Conservation (phyloP, 2,113 vertebrate species). For the Heterocephalus glaber region DNA sequence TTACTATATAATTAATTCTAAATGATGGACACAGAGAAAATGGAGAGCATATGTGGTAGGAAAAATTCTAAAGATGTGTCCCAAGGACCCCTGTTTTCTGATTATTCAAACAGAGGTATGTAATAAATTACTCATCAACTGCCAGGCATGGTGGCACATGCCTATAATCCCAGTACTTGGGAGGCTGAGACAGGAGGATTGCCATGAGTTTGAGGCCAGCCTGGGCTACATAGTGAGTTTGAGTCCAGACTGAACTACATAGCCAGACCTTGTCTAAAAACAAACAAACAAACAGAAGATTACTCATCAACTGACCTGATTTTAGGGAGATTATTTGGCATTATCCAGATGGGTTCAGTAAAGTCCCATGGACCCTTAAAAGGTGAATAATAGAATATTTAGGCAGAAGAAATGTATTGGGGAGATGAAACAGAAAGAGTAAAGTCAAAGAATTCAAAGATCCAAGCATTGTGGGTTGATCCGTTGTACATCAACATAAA, state of each 20-base stretch:
- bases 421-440: not conserved
- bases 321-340: not conserved
- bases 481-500: rapidly evolving
- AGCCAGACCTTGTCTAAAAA: no score
- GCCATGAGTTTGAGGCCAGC: no score
- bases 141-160: no score
- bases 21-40: conserved; percentile 76
- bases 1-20: conserved; percentile 81
- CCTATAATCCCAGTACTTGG: no score
- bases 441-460: not conserved
- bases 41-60: not conserved
- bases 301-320: not conserved
- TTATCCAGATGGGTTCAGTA: not conserved
- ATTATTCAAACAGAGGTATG: not conserved
- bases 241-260: no score
- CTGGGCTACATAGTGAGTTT: no score
- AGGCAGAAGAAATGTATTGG: not conserved
- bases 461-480: not conserved
- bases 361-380: not conserved
- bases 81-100: not conserved
- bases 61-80: not conserved
- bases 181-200: no score
- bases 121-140: not conserved
- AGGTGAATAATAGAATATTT: not conserved
- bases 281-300: not conserved